Base-by-base conservation (phyloP, 2,888 invertebrate species). In the Syritta pipiens region DNA sequence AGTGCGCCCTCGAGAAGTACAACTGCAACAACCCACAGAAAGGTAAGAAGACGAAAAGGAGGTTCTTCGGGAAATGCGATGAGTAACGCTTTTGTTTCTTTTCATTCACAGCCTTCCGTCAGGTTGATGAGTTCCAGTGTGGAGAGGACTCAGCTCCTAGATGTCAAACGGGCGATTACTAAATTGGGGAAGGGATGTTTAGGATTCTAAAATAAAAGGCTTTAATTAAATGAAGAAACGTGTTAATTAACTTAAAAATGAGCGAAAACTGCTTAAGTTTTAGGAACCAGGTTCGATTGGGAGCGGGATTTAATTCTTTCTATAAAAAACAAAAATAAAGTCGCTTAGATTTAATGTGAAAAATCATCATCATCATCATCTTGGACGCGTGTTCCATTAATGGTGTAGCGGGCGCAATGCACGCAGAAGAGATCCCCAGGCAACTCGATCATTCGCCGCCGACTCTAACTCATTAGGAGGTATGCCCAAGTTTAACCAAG, bases 11-110 rank as follows among this genome's bases (percentile, higher is more conserved):
- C 77, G 60, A 83, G 12, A 83, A 84, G 37, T 85, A 86, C 82
- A 86, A 86, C 57, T 86, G 86, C 42, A 82, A 83, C 20, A 84
- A 85, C 81, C 83, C 86, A 6, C 83, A 84, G 22, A 85, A 14
- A 30, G 57, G 63, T 51, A 51, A 42, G 30, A 30, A 1, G 14
- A 1, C 12, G 26, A 40, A 22, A n/a, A n/a, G n/a, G n/a, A n/a
- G n/a, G n/a, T n/a, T n/a, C 14, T 1, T 14, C 7, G 35, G 1
- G 0, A 14, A 12, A 3, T n/a, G 12, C 3, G n/a, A 12, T 10
- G 35, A 12, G 3, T 1, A 7, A 5, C 6, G 35, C 35, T 35
- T 14, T 14, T 35, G 12, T 12, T 14, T 24, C n/a, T 12, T 20
- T 20, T 40, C 2, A 5, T 28, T 32, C 7, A 2, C 17, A 62